Evolutionary conservation across 2,797 vertebrate species (phyloP).

Genomic region (Sus cebifrons): DNA sequence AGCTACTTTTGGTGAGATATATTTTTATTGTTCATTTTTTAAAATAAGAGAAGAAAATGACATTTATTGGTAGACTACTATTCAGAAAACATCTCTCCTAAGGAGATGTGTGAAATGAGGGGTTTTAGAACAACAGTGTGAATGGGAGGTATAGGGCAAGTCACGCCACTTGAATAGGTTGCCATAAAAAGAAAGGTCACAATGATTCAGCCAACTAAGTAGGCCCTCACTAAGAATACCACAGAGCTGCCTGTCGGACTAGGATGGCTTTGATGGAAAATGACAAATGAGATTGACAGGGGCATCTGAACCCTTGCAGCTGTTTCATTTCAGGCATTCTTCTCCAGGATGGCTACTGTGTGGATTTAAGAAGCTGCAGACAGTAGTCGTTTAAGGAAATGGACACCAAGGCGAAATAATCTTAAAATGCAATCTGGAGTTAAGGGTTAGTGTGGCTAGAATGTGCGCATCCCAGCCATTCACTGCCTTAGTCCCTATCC

Average conservation of each 20-base stretch:
- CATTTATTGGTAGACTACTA: neutral
- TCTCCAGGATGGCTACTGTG: slow-evolving; percentile 77
- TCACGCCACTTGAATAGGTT: slow-evolving; percentile 44
- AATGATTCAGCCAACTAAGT: slow-evolving; percentile 74
- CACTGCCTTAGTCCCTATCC: neutral
- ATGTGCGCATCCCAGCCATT: neutral
- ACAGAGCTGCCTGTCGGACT: slow-evolving; percentile 62
- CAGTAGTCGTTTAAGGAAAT: slow-evolving; percentile 80
- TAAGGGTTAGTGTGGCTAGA: slow-evolving; percentile 6
- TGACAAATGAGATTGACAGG: slow-evolving; percentile 82
- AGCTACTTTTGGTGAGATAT: neutral
- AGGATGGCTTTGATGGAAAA: slow-evolving; percentile 83
- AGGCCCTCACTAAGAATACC: slow-evolving; percentile 83
- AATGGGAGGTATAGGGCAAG: slow-evolving; percentile 30
- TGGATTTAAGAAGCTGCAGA: slow-evolving; percentile 78
- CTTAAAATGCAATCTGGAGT: slow-evolving; percentile 67
- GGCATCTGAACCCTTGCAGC: slow-evolving; percentile 79
- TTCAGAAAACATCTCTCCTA: slow-evolving; percentile 61
- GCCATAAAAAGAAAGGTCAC: slow-evolving; percentile 86
- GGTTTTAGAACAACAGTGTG: slow-evolving; percentile 17
- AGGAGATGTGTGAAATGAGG: slow-evolving; percentile 7
- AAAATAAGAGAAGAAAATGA: slow-evolving; percentile 30
- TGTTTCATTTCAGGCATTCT: slow-evolving; percentile 85
- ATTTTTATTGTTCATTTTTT: slow-evolving; percentile 54
- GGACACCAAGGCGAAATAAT: slow-evolving; percentile 70